Percentiles rank a stretch among this genome's conserved stretches.
phyloP scores from a whole-genome alignment of 2,888 invertebrate genomes.

The Drosophila borealis region DNA sequence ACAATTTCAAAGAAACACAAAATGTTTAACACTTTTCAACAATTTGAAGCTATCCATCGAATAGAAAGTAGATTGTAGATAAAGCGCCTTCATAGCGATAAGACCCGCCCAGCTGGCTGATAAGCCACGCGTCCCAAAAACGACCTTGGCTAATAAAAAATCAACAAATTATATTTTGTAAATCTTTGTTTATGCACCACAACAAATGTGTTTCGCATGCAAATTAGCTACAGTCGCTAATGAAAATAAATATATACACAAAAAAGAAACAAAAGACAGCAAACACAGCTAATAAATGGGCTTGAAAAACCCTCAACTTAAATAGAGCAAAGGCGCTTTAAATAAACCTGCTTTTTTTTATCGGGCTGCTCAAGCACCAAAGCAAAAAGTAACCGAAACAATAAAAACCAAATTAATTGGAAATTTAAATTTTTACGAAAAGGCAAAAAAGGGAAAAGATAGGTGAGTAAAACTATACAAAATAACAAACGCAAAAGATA shows the following conservation, averaged over 20 bases:
- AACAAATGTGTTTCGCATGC: constrained; percentile 44
- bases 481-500: neutral
- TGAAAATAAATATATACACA: constrained; percentile 9
- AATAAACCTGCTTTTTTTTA: constrained; percentile 25
- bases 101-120: constrained; percentile 29
- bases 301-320: constrained; percentile 34
- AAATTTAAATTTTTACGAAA: constrained; percentile 21
- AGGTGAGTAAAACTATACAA: constrained; percentile 3
- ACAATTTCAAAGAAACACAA: constrained; percentile 1
- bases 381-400: neutral
- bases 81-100: constrained; percentile 8
- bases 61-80: neutral
- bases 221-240: constrained; percentile 41
- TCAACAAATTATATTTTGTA: constrained; percentile 34
- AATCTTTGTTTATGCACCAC: constrained; percentile 21
- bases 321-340: constrained; percentile 30
- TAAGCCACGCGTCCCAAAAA: constrained; percentile 37
- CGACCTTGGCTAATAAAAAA: constrained; percentile 59
- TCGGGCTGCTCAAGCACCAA: constrained; percentile 39
- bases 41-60: neutral
- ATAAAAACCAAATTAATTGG: constrained; percentile 25
- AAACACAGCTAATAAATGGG: constrained; percentile 34
- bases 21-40: constrained; percentile 6
- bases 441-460: constrained; percentile 8
- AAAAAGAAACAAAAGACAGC: constrained; percentile 11